Evolutionary conservation across 2,797 vertebrate genomes (phyloP), one percentile per base, ranked within the genome.

Genomic region (Enteromius radiatus): DNA sequence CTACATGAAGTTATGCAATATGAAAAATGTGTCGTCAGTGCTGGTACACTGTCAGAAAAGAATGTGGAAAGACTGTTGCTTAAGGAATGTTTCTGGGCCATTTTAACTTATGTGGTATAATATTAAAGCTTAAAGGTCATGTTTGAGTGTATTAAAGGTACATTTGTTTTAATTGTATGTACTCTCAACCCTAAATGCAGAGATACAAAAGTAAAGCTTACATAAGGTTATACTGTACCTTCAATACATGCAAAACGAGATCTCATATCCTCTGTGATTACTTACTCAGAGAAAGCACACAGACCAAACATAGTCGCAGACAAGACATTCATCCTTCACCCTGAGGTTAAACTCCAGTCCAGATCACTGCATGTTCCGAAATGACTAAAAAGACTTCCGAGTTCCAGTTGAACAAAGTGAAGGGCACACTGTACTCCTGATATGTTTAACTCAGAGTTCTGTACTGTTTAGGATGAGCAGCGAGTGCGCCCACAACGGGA

Each of bases 391-490:
- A 15, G 31, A 11, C 7, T 52, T 59, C 38, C 9, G 10, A 10
- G 28, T 59, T 1, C 28, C 17, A 21, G 36, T 49, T 73, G 41
- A 76, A n/a, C 43, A 11, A 11, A 36, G 28, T n/a, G 31, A 64
- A 19, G 1, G 14, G 17, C 5, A 14, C 33, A 69, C 67, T 33
- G 43, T 33, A 49, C 26, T 73, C 23, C 36, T 7, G 33, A 33
- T 9, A 8, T 21, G 12, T 38, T 83, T 26, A 38, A 36, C 68
- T 63, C 14, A 8, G 59, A 74, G 11, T 67, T 67, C 59, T 54
- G 59, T 49, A 36, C 45, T 10, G 47, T 61, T 83, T 3, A 68
- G 82, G 77, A 81, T 67, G 76, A 77, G 68, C 23, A 67, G 49
- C 21, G 36, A 74, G 31, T 49, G 68, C 1, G 33, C 76, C 82